Percentiles rank a stretch among this genome's conserved stretches.
Conservation (phyloP, 2,888 invertebrate species). For the Pyrgus malvae region DNA sequence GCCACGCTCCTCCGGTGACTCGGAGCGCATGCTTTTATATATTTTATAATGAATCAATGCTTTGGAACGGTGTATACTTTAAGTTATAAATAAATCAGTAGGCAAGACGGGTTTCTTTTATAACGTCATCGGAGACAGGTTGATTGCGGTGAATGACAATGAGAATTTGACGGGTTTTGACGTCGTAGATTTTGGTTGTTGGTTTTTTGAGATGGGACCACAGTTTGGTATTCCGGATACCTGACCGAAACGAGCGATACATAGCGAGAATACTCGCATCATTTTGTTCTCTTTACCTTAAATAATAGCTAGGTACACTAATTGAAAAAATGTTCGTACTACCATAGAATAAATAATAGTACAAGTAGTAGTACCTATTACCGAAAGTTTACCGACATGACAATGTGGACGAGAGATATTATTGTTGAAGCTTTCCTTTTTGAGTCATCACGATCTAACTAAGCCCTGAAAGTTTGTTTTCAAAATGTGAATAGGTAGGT, state of each 20-base stretch:
- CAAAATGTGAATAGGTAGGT: no score
- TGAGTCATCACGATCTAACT: no score
- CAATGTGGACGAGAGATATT: background rate
- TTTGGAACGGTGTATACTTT: constrained; percentile 36
- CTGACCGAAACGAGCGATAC: constrained; percentile 15
- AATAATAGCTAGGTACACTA: constrained; percentile 3
- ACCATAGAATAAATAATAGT: no score
- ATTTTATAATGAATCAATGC: constrained; percentile 44
- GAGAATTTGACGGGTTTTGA: constrained; percentile 41
- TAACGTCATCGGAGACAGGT: constrained; percentile 40
- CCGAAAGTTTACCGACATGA: background rate
- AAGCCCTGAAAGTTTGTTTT: no score
- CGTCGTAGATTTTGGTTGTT: constrained; percentile 32
- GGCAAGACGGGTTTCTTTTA: constrained; percentile 40
- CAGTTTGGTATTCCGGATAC: constrained; percentile 29
- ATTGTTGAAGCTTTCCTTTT: background rate
- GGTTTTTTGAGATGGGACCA: constrained; percentile 32
- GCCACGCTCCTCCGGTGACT: constrained; percentile 41
- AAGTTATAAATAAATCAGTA: constrained; percentile 43
- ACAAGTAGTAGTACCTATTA: no score
- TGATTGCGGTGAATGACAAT: constrained; percentile 45
- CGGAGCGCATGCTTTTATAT: constrained; percentile 49
- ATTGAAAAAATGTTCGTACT: constrained; percentile 2
- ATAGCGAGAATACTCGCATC: constrained; percentile 6
- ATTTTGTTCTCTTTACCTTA: constrained; percentile 3